Percentiles rank a stretch among this genome's conserved stretches.
phyloP scores from a whole-genome alignment of 1,140 invertebrate genomes.

The Saccostrea glomerata region DNA sequence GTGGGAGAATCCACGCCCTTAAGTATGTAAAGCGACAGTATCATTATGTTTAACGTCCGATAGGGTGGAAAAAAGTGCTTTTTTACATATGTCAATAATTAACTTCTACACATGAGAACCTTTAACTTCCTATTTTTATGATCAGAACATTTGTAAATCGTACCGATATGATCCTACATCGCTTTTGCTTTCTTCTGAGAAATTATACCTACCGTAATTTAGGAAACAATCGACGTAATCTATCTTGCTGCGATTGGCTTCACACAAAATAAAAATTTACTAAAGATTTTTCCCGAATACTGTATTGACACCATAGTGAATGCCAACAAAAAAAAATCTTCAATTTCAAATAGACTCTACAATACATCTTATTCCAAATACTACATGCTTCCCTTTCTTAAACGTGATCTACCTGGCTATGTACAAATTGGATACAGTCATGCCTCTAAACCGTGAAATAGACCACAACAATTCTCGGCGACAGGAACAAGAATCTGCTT shows the following conservation, averaged over 20 bases:
- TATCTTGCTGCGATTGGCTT: not conserved
- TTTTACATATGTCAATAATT: conserved; percentile 30
- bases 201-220: not conserved
- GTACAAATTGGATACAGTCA: not conserved
- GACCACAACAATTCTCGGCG: not conserved
- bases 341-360: too few species aligned
- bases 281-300: not conserved
- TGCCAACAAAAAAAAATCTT: too few species aligned
- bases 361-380: too few species aligned
- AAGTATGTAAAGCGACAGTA: conserved; percentile 15
- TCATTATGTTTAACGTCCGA: conserved; percentile 16
- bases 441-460: not conserved
- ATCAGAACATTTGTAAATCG: conserved; percentile 25
- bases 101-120: conserved; percentile 30
- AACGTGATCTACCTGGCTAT: not conserved
- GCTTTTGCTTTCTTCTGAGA: not conserved
- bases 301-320: too few species aligned
- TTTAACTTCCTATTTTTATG: conserved; percentile 31
- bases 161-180: not conserved
- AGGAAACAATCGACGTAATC: not conserved
- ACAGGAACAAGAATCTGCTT: conserved; percentile 29
- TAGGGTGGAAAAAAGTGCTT: not conserved
- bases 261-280: not conserved
- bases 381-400: not conserved
- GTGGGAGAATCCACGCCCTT: conserved; percentile 31